These are phyloP conservation scores for Plumapathes pennacea DNA, from an alignment of 92 coral and sea anemone species.

Conservation along the genomic window DNA sequence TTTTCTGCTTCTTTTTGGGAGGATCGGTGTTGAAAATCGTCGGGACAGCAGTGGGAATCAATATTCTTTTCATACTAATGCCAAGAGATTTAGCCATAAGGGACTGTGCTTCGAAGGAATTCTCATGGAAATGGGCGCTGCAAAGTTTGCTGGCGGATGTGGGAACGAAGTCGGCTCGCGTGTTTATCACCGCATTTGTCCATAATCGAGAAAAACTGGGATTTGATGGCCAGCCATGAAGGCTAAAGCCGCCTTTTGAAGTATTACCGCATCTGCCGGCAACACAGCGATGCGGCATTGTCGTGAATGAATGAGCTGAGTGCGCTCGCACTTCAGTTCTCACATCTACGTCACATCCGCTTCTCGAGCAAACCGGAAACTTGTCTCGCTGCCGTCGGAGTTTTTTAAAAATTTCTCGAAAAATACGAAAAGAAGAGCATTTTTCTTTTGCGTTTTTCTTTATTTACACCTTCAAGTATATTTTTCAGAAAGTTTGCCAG, in stretches of 20 bases:
- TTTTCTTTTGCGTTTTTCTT: neutral
- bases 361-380: neutral
- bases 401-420: too few species aligned
- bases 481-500: neutral
- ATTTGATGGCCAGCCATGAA: slow-evolving; percentile 6
- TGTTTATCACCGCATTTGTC: slow-evolving; percentile 4
- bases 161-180: neutral
- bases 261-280: slow-evolving; percentile 1
- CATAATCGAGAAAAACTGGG: neutral
- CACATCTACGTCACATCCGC: neutral
- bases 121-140: neutral
- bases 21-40: slow-evolving; percentile 2
- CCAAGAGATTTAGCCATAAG: neutral
- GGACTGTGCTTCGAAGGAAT: slow-evolving; percentile 3
- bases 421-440: neutral
- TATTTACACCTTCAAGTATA: neutral
- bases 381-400: too few species aligned
- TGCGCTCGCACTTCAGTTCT: neutral
- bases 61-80: neutral
- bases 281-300: slow-evolving; percentile 12
- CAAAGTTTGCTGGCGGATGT: slow-evolving; percentile 2
- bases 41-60: neutral
- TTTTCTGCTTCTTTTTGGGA: neutral
- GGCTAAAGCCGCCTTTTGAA: neutral
- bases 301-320: neutral